Base-by-base conservation (phyloP, 2,797 vertebrate species). In the Betta splendens region DNA sequence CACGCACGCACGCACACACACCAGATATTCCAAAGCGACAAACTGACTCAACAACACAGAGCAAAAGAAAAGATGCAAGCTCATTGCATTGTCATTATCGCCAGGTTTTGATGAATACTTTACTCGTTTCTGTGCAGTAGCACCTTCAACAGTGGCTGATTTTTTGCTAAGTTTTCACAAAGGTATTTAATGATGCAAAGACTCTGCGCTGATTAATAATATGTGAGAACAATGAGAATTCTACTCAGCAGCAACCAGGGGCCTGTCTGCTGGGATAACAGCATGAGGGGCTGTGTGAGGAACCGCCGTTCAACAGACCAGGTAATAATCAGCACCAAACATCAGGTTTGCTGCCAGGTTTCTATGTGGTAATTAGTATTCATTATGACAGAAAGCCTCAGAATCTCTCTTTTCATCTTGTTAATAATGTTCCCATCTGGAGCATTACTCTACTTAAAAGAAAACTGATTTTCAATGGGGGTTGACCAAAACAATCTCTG, bases 301-400 rank as follows among this genome's bases (percentile, higher is more conserved):
- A 78, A 84, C 62, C 53, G 62, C 63, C 87, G 80, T 83, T 73
- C 81, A 72, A 69, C 72, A 62, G 51, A 47, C 44, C 47, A 75
- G 22, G 62, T 68, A 88, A 90, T 84, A 80, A 87, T 85, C 83
- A 84, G 67, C 59, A 66, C 64, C 80, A 73, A 72, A 68, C 65
- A 84, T 86, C 77, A 5, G 37, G 78, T 68, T 72, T 70, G 70
- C 70, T 72, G 76, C 82, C 79, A 67, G 69, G 18, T 75, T 68
- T 77, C 65, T 61, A 58, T 45, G 75, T 65, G 74, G 73, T 76
- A 72, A 83, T 84, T 86, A 69, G 84, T 85, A 84, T 86, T 81
- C 70, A 83, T 83, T 70, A 76, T 74, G 75, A 79, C 72, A 67
- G 62, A 82, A 83, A 82, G 36, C 68, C 65, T 79, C 72, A 83